phyloP scores from a whole-genome alignment of 1,140 invertebrate species.

The Neoseiulus cucumeris region DNA sequence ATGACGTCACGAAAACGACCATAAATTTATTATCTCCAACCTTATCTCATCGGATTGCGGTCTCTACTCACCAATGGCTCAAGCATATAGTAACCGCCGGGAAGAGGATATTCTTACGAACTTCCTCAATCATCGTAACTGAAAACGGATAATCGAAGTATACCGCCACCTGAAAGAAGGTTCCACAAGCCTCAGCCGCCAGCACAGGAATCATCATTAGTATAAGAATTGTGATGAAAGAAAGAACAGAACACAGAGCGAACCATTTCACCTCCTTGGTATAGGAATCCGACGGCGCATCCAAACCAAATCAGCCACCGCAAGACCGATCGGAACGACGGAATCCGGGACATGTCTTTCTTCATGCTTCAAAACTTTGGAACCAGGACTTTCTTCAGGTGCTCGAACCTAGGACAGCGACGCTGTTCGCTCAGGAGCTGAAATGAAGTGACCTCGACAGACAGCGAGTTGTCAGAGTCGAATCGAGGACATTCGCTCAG shows the following conservation, averaged over 20 bases:
- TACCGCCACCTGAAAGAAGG: not conserved
- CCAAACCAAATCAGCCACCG: not conserved
- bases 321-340: not conserved
- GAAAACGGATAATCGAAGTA: conserved; percentile 3
- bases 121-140: conserved; percentile 2
- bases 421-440: no score
- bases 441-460: no score
- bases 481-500: no score
- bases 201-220: not conserved
- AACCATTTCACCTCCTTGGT: conserved; percentile 9
- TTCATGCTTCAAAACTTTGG: no score
- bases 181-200: not conserved
- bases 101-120: conserved; percentile 1
- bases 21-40: no score
- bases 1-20: no score
- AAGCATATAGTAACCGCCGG: not conserved
- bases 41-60: no score
- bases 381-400: no score
- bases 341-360: no score
- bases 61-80: not conserved
- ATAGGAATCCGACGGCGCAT: not conserved
- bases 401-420: no score
- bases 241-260: not conserved
- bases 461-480: no score
- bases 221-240: not conserved